Evolutionary conservation across 2,113 vertebrate species (phyloP).

Genomic region (Callopanchax toddi): DNA sequence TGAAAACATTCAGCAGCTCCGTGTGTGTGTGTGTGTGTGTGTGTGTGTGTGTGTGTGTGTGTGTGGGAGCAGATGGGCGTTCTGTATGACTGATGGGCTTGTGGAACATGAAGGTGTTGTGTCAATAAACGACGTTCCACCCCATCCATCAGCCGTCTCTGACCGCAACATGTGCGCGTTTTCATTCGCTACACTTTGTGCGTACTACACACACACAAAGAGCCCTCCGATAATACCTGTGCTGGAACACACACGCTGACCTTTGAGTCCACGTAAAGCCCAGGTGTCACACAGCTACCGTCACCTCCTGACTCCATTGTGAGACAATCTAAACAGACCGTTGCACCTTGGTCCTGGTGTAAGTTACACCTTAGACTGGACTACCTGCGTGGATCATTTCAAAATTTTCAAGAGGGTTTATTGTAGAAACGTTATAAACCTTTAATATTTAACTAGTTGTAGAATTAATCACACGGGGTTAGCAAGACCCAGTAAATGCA

Average conservation of each 20-base stretch:
- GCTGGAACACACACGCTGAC: constrained; percentile 45
- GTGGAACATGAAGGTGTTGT: constrained; percentile 79
- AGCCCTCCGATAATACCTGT: constrained; percentile 21
- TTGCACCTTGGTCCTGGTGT: no score
- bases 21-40: constrained; percentile 21
- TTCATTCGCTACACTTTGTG: constrained; percentile 39
- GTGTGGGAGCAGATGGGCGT: constrained; percentile 58
- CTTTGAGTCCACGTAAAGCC: background rate
- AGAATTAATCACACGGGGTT: no score
- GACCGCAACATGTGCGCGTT: constrained; percentile 67
- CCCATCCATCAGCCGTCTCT: constrained; percentile 67
- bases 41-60: constrained; percentile 25
- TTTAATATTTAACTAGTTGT: no score
- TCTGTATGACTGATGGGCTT: constrained; percentile 72
- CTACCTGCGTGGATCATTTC: no score
- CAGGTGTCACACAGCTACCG: constrained; percentile 10
- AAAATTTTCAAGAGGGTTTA: no score
- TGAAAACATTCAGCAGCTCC: constrained; percentile 36
- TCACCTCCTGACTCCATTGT: background rate
- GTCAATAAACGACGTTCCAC: constrained; percentile 76
- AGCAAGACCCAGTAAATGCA: no score
- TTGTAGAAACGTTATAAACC: no score
- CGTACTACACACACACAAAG: constrained; percentile 5
- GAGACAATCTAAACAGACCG: constrained; percentile 47
- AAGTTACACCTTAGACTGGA: no score